phyloP scores from a whole-genome alignment of 2,113 vertebrate species.

The Meriones unguiculatus region DNA sequence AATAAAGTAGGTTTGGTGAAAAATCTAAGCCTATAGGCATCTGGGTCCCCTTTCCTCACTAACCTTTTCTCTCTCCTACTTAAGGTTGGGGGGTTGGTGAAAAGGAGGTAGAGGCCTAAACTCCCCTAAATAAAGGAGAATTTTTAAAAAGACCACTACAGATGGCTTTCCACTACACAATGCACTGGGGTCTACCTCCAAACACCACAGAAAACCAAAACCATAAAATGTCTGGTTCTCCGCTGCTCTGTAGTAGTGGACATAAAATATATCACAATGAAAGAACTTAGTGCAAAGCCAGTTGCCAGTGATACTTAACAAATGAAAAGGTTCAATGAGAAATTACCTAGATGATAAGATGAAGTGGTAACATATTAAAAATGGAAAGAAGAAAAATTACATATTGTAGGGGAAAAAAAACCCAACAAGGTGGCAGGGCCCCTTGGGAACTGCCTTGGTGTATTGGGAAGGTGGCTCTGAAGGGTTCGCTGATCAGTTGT shows the following conservation, averaged over 20 bases:
- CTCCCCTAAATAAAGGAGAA: too few relatives aligned
- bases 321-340: constrained; percentile 61
- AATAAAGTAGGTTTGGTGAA: too few relatives aligned
- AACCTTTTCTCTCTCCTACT: too few relatives aligned
- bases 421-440: constrained; percentile 26
- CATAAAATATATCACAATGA: constrained; percentile 19
- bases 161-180: too few relatives aligned
- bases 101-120: too few relatives aligned
- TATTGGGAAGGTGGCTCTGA: constrained; percentile 64
- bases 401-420: constrained; percentile 30
- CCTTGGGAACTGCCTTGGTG: background rate
- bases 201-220: background rate
- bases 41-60: too few relatives aligned
- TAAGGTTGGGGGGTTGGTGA: too few relatives aligned
- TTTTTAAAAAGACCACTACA: too few relatives aligned
- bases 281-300: constrained; percentile 33
- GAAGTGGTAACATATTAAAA: constrained; percentile 58
- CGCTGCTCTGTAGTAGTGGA: constrained; percentile 5
- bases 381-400: constrained; percentile 48
- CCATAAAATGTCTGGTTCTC: background rate
- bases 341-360: constrained; percentile 17
- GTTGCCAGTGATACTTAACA: constrained; percentile 32
- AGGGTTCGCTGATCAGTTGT: constrained; percentile 39
- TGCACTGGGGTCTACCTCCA: background rate
- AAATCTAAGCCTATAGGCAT: too few relatives aligned